Conservation (phyloP, 2,888 invertebrate genomes). For the Cheilosia pagana region DNA sequence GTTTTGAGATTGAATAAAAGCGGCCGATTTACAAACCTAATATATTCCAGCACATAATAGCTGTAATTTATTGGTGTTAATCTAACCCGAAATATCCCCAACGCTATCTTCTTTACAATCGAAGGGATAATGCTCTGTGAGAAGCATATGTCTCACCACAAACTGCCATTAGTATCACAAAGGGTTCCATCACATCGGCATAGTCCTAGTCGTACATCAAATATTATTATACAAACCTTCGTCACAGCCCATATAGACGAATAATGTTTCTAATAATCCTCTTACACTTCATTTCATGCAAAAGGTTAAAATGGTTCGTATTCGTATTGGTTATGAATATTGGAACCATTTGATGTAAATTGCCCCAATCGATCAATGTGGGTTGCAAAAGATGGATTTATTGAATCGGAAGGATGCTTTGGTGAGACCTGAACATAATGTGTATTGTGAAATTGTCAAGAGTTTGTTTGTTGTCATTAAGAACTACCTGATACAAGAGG, state of each 20-base stretch:
- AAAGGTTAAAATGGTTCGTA: slow-evolving; percentile 12
- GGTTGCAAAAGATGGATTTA: slow-evolving; percentile 11
- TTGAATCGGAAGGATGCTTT: neutral
- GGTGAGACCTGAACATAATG: too few species aligned
- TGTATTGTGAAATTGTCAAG: too few species aligned
- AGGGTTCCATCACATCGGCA: slow-evolving; percentile 24
- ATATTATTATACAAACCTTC: neutral
- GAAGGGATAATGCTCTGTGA: slow-evolving; percentile 20
- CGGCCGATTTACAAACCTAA: slow-evolving; percentile 16
- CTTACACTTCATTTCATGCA: slow-evolving; percentile 41
- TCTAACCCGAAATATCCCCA: slow-evolving; percentile 24
- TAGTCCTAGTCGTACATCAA: slow-evolving; percentile 9
- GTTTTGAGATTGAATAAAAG: neutral
- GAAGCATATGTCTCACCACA: slow-evolving; percentile 18
- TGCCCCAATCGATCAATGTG: slow-evolving; percentile 9
- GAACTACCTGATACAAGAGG: too few species aligned
- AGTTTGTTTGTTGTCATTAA: too few species aligned
- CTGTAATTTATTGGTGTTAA: slow-evolving; percentile 36
- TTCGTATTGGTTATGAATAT: neutral
- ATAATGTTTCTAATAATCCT: slow-evolving; percentile 16
- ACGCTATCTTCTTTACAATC: slow-evolving; percentile 36
- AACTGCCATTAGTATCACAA: slow-evolving; percentile 15
- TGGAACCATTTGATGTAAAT: slow-evolving; percentile 1
- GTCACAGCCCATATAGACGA: neutral
- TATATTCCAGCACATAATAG: slow-evolving; percentile 15